These are phyloP conservation scores for Didymodactylos carnosus DNA, from an alignment of 2,888 invertebrate genomes.

Conservation along the genomic window DNA sequence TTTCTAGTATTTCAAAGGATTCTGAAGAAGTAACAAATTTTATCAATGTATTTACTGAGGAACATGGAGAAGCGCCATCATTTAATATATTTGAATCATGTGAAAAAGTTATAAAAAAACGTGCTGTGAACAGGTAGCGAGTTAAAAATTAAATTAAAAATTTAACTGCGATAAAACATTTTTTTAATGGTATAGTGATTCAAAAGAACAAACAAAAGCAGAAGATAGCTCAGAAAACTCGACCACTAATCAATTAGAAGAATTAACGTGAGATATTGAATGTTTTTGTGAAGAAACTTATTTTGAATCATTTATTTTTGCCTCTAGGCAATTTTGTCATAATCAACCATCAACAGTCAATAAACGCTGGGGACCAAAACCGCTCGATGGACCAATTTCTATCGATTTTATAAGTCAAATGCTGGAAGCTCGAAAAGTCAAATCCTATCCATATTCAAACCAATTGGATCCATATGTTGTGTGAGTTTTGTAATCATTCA, in stretches of 20 bases:
- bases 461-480: too few relatives aligned
- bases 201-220: too few relatives aligned
- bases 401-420: not conserved
- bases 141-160: too few relatives aligned
- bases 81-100: not conserved
- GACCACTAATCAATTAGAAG: too few relatives aligned
- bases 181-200: too few relatives aligned
- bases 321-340: not conserved
- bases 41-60: not conserved
- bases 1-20: not conserved
- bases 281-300: too few relatives aligned
- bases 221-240: too few relatives aligned
- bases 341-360: not conserved
- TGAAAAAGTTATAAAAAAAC: too few relatives aligned
- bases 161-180: too few relatives aligned
- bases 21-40: not conserved
- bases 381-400: not conserved
- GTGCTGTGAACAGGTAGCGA: too few relatives aligned
- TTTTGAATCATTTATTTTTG: not conserved
- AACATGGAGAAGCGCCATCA: not conserved
- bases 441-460: not conserved
- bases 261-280: too few relatives aligned
- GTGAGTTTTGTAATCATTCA: too few relatives aligned
- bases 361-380: not conserved
- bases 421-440: not conserved